These are phyloP conservation scores for Nesometra sesokonis DNA, from an alignment of 35 echinoderm and acorn worm species.

Conservation along the genomic window DNA sequence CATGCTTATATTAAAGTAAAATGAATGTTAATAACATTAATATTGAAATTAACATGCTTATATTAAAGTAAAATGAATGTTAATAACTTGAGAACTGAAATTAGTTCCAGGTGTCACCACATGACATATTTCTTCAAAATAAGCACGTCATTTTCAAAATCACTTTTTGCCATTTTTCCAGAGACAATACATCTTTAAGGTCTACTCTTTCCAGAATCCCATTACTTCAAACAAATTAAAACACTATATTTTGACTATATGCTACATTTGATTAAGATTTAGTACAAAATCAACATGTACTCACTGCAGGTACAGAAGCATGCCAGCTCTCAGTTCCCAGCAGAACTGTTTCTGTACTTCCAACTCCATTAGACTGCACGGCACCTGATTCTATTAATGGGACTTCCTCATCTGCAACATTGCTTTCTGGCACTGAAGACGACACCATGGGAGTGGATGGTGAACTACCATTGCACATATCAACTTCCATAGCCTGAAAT, in stretches of 20 bases:
- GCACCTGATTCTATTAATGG: background rate
- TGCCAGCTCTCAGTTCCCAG: slow-evolving; percentile 46
- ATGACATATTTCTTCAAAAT: too few relatives aligned
- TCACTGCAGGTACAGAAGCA: slow-evolving; percentile 52
- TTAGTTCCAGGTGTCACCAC: too few relatives aligned
- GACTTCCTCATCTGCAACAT: background rate
- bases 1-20: too few relatives aligned
- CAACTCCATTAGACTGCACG: background rate
- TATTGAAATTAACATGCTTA: too few relatives aligned
- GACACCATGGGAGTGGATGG: background rate
- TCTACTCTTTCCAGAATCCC: too few relatives aligned
- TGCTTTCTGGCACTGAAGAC: background rate
- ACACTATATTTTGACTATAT: too few relatives aligned
- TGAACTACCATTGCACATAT: background rate
- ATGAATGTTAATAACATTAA: too few relatives aligned
- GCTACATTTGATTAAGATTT: background rate
- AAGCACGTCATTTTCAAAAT: too few relatives aligned
- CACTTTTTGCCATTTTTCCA: background rate
- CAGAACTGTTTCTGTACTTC: background rate
- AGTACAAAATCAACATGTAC: background rate
- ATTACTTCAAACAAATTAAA: too few relatives aligned
- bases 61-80: too few relatives aligned
- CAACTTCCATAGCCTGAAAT: background rate
- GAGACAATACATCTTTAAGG: too few relatives aligned
- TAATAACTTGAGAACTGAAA: too few relatives aligned